phyloP scores from a whole-genome alignment of 1,140 invertebrate species.

The Megathymus violae region DNA sequence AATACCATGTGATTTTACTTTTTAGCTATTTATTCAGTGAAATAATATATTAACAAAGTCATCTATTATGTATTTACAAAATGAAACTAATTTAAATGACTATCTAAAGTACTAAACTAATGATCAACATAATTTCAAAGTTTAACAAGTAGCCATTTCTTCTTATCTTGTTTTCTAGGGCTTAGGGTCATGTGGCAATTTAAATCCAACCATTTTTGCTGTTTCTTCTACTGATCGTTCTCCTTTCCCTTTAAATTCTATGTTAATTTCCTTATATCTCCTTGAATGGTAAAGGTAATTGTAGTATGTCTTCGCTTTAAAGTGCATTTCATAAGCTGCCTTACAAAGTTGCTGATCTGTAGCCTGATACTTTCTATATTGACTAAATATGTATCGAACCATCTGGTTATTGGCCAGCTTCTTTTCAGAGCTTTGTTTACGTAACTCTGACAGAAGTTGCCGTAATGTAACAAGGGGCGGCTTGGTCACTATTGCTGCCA shows the following conservation, averaged over 20 bases:
- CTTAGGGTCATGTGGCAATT: constrained; percentile 91
- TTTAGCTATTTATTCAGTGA: constrained; percentile 13
- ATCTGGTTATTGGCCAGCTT: constrained; percentile 85
- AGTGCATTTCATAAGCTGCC: constrained; percentile 90
- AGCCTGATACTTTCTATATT: constrained; percentile 89
- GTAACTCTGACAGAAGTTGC: constrained; percentile 85
- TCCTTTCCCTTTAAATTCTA: constrained; percentile 89
- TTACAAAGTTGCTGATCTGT: constrained; percentile 93
- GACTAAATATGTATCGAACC: constrained; percentile 87
- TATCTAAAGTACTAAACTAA: too few species aligned
- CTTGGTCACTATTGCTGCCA: constrained; percentile 78
- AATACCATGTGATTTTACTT: neutral
- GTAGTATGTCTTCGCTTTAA: constrained; percentile 88
- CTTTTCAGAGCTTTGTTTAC: constrained; percentile 79
- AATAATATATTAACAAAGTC: constrained; percentile 7
- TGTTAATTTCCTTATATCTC: constrained; percentile 87
- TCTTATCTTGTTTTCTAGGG: constrained; percentile 8
- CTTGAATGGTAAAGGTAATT: constrained; percentile 89
- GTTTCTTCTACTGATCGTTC: constrained; percentile 90
- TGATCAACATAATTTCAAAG: too few species aligned
- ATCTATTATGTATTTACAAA: neutral
- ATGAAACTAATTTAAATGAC: too few species aligned
- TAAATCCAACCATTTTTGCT: constrained; percentile 92
- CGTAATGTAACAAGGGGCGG: constrained; percentile 82
- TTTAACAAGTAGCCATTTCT: too few species aligned